Evolutionary conservation across 2,113 vertebrate genomes (phyloP).

Genomic region (Hippoglossus stenolepis): DNA sequence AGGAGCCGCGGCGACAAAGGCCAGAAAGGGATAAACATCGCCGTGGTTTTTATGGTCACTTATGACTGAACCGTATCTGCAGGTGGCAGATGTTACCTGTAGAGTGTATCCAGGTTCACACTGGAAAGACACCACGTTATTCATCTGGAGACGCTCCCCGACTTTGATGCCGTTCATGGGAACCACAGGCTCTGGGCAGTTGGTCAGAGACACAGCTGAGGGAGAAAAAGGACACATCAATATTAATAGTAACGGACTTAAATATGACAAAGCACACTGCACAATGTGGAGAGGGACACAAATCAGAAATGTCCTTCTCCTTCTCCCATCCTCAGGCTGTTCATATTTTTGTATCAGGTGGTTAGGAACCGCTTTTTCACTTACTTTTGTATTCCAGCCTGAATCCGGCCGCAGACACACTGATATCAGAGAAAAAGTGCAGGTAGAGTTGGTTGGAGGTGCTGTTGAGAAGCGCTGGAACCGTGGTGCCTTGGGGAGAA

Average conservation of each 20-base stretch:
- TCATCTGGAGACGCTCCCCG: slow-evolving; percentile 94
- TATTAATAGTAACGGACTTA: background rate
- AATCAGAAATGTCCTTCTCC: background rate
- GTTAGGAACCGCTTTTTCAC: slow-evolving; percentile 52
- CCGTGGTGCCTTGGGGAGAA: slow-evolving; percentile 88
- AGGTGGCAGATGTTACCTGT: slow-evolving; percentile 84
- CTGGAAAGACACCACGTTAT: slow-evolving; percentile 96
- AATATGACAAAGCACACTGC: background rate
- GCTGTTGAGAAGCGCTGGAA: slow-evolving; percentile 97
- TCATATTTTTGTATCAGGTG: background rate
- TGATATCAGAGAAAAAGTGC: slow-evolving; percentile 98
- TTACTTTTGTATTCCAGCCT: slow-evolving; percentile 99
- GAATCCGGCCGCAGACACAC: slow-evolving; percentile 96
- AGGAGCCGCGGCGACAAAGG: background rate
- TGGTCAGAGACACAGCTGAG: slow-evolving; percentile 94
- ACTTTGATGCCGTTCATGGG: slow-evolving; percentile 93
- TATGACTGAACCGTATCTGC: background rate
- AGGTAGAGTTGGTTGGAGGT: slow-evolving; percentile 99
- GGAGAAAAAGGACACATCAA: background rate
- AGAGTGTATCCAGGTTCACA: slow-evolving; percentile 96
- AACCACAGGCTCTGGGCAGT: slow-evolving; percentile 91
- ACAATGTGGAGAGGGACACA: background rate
- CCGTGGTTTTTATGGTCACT: background rate
- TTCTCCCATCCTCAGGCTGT: too few relatives aligned
- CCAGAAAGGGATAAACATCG: background rate